These are phyloP conservation scores for Ennomos quercinarius DNA, from an alignment of 2,888 invertebrate species.

Conservation along the genomic window DNA sequence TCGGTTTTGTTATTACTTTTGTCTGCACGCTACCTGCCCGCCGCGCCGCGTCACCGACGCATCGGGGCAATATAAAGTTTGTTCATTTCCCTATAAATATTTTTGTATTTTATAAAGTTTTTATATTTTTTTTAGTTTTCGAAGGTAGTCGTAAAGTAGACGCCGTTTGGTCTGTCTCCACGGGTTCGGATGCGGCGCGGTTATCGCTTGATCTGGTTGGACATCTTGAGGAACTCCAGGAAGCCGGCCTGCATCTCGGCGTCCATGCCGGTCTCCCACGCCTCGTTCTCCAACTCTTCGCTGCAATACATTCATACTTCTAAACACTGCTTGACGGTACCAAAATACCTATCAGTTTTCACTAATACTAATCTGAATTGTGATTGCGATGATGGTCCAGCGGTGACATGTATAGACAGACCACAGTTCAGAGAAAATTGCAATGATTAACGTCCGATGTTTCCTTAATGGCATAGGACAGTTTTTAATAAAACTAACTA, in stretches of 20 bases:
- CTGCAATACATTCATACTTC: slow-evolving; percentile 50
- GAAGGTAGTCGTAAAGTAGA: slow-evolving; percentile 61
- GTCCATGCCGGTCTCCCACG: slow-evolving; percentile 83
- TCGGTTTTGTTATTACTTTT: neutral
- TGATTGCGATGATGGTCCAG: neutral
- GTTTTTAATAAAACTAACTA: too few relatives aligned
- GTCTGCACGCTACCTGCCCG: neutral
- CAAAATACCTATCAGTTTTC: too few relatives aligned
- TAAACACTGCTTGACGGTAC: slow-evolving; percentile 12
- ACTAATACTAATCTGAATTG: too few relatives aligned
- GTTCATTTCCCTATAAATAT: slow-evolving; percentile 58
- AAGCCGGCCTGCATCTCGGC: slow-evolving; percentile 82
- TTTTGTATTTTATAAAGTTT: slow-evolving; percentile 77
- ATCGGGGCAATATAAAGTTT: slow-evolving; percentile 45
- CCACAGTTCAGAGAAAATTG: too few relatives aligned
- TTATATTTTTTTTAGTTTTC: slow-evolving; percentile 68
- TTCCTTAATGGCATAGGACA: too few relatives aligned
- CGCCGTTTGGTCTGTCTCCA: slow-evolving; percentile 65
- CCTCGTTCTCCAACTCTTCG: slow-evolving; percentile 79
- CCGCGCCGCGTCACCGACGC: slow-evolving; percentile 6
- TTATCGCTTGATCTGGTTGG: slow-evolving; percentile 84
- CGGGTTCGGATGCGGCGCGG: slow-evolving; percentile 55
- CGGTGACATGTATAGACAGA: too few relatives aligned
- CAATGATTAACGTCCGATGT: too few relatives aligned
- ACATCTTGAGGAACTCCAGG: slow-evolving; percentile 82